These are phyloP conservation scores for Coenonympha arcania DNA, from an alignment of 2,888 invertebrate genomes.

Conservation along the genomic window DNA sequence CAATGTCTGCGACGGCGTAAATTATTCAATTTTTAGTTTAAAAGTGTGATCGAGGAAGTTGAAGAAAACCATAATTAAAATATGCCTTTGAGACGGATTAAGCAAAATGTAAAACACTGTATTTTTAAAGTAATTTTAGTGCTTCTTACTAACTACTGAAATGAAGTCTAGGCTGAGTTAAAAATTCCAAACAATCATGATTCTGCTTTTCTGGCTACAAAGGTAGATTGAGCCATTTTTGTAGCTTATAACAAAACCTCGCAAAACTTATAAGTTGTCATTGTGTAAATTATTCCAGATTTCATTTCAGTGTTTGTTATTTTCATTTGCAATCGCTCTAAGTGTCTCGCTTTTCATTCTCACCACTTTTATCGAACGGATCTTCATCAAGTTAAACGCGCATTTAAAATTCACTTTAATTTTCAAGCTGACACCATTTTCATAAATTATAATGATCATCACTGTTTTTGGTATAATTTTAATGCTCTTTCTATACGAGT, in stretches of 20 bases:
- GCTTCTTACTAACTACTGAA: not conserved
- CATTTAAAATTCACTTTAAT: slow-evolving; percentile 16
- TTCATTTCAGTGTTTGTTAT: slow-evolving; percentile 6
- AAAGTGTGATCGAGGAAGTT: too few species aligned
- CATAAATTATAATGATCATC: slow-evolving; percentile 4
- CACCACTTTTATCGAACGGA: slow-evolving; percentile 11
- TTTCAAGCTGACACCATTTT: slow-evolving; percentile 7
- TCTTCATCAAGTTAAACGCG: slow-evolving; percentile 8
- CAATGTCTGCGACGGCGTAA: not conserved
- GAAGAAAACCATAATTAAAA: too few species aligned
- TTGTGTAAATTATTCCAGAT: not conserved
- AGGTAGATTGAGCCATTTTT: not conserved
- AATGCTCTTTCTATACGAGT: not conserved
- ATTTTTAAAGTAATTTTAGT: not conserved
- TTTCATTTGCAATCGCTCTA: slow-evolving; percentile 4
- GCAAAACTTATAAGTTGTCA: not conserved
- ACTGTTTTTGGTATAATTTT: not conserved
- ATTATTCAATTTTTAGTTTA: not conserved
- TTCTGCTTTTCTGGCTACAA: too few species aligned
- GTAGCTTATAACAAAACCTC: too few species aligned
- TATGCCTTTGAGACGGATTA: slow-evolving; percentile 2
- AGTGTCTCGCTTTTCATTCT: slow-evolving; percentile 6
- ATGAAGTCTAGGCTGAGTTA: not conserved
- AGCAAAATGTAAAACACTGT: not conserved
- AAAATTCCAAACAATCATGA: too few species aligned